Evolutionary conservation across 2,888 invertebrate genomes (phyloP).

Genomic region (Coenonympha arcania): DNA sequence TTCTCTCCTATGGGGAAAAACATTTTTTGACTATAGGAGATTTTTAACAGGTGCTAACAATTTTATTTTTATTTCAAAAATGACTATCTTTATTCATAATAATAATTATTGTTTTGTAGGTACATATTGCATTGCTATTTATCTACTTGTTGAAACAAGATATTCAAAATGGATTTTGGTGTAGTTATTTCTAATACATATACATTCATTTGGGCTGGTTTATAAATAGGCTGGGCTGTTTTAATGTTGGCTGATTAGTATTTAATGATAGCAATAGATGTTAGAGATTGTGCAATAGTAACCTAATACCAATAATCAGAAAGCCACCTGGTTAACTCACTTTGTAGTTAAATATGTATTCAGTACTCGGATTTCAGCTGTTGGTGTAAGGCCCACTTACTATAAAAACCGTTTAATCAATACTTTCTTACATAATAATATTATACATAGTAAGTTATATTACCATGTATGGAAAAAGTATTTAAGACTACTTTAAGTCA

Average conservation of each 20-base stretch:
- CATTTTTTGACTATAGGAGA: neutral
- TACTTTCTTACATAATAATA: no score
- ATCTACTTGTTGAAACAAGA: neutral
- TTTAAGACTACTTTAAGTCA: no score
- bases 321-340: neutral
- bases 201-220: neutral
- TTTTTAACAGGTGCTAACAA: no score
- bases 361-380: no score
- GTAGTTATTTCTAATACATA: neutral
- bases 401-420: no score
- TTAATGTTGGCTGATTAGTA: neutral
- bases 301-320: neutral
- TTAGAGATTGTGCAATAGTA: neutral
- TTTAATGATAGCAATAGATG: neutral
- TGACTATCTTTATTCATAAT: neutral
- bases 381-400: no score
- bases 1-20: no score
- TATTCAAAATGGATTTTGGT: neutral
- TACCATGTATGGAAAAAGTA: no score
- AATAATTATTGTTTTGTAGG: no score
- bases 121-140: neutral
- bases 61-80: no score
- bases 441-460: no score
- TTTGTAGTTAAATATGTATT: no score
- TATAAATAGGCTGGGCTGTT: neutral